These are phyloP conservation scores for Nemoura dubitans DNA, from an alignment of 2,888 invertebrate genomes.

Conservation along the genomic window DNA sequence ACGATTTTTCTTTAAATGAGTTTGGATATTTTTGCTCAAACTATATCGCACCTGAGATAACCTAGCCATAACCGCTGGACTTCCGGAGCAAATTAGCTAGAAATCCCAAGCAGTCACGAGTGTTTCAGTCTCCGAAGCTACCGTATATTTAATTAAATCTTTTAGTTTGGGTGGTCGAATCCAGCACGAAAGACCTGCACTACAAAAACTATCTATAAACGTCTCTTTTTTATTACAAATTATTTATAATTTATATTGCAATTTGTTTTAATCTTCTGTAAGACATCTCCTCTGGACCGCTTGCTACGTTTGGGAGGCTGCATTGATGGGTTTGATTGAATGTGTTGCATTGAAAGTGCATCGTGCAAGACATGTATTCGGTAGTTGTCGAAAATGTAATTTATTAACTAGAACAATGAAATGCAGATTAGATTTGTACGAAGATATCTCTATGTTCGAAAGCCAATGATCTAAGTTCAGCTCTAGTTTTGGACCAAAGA, in stretches of 20 bases:
- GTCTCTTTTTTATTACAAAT: not conserved
- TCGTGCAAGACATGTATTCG: not conserved
- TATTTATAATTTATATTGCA: conserved; percentile 5
- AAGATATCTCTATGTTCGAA: not conserved
- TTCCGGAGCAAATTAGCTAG: not conserved
- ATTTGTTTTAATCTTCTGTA: not conserved
- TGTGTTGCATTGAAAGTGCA: not conserved
- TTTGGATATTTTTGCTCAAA: not conserved
- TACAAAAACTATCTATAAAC: not conserved
- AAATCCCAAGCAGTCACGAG: not conserved
- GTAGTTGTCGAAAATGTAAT: not conserved
- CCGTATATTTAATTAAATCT: not conserved
- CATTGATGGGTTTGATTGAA: not conserved
- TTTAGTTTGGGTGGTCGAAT: not conserved
- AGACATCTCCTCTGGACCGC: not conserved
- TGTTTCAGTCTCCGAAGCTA: not conserved
- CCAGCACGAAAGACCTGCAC: not conserved
- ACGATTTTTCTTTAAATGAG: not conserved
- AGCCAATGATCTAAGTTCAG: not conserved
- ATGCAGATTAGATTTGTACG: not conserved
- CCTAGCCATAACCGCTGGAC: not conserved
- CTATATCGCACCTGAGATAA: not conserved
- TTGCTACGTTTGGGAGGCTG: not conserved
- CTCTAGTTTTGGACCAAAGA: not conserved
- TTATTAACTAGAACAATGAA: not conserved